Base-by-base conservation (phyloP, 53 echinoderm and acorn worm genomes). In the Holothuria leucospilota region DNA sequence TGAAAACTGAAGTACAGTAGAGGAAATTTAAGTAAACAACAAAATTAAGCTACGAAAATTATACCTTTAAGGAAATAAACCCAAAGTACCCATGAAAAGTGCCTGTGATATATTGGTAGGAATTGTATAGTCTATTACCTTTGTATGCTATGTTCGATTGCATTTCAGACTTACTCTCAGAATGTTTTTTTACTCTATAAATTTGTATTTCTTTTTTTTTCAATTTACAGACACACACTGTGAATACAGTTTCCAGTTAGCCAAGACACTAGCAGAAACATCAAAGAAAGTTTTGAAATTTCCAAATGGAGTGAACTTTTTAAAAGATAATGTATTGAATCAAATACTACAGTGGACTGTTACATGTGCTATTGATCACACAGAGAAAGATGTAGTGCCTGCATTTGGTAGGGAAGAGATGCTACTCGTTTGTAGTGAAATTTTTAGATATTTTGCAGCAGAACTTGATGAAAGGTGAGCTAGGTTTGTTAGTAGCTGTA, bases 371-470 rank as follows among this genome's bases (percentile, higher is more conserved):
- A 52, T 75, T 23, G 51, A 75, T 51, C 26, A 52, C 12, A 14
- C 20, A 21, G 26, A 5, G 23, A 26, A 39, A 39, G 71, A 71
- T 71, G 71, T 30, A 71, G 13, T 24, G 51, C 75, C 75, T 5
- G 26, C 41, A 20, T 75, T 75, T 25, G 10, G 75, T 75, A 49
- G 52, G 23, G 75, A 75, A 42, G 27, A 75, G 52, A 75, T 75
- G 51, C 75, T 75, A 28, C n/a, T 49, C 8, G 39, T n/a, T 25
- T 75, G 51, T 52, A 51, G 75, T 75, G 75, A 51, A 75, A 75
- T 75, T 11, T 51, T 46, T 24, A 49, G 52, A n/a, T 11, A 75
- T 52, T 30, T 75, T n/a, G 75, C 52, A 51, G 46, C 51, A n/a
- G 49, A 75, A 51, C 75, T 75, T 10, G 75, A 75, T 49, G 26